Evolutionary conservation across 1,140 invertebrate species (phyloP).

Genomic region (Heliothis virescens): DNA sequence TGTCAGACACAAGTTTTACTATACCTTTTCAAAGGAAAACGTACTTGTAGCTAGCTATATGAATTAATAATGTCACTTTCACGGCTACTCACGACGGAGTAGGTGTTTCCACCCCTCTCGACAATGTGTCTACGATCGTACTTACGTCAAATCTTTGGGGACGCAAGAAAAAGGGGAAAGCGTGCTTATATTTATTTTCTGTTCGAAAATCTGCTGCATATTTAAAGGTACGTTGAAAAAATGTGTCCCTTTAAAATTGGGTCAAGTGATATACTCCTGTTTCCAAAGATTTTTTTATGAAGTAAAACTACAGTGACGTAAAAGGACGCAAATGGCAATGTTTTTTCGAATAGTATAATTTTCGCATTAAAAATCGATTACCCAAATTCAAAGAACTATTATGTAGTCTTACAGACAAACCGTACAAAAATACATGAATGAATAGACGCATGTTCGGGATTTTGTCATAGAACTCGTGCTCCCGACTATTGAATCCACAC

Average conservation of each 20-base stretch:
- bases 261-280: too few relatives aligned
- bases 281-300: too few relatives aligned
- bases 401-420: neutral
- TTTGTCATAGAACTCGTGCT: conserved; percentile 17
- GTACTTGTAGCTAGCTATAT: neutral
- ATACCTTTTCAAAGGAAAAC: neutral
- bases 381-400: neutral
- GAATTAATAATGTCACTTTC: conserved; percentile 15
- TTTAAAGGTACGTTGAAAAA: too few relatives aligned
- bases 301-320: too few relatives aligned
- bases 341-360: too few relatives aligned
- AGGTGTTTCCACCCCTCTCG: neutral
- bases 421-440: conserved; percentile 31
- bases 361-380: neutral
- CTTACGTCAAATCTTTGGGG: neutral
- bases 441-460: conserved; percentile 34
- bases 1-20: neutral
- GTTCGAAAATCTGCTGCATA: too few relatives aligned
- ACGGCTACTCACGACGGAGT: neutral
- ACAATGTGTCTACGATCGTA: neutral
- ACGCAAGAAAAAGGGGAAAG: neutral
- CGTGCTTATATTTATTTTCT: neutral
- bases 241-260: too few relatives aligned
- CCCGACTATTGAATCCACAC: conserved; percentile 13
- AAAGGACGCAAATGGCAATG: too few relatives aligned